Evolutionary conservation across 2,797 vertebrate genomes (phyloP).

Genomic region (Sebastes matsubarae): DNA sequence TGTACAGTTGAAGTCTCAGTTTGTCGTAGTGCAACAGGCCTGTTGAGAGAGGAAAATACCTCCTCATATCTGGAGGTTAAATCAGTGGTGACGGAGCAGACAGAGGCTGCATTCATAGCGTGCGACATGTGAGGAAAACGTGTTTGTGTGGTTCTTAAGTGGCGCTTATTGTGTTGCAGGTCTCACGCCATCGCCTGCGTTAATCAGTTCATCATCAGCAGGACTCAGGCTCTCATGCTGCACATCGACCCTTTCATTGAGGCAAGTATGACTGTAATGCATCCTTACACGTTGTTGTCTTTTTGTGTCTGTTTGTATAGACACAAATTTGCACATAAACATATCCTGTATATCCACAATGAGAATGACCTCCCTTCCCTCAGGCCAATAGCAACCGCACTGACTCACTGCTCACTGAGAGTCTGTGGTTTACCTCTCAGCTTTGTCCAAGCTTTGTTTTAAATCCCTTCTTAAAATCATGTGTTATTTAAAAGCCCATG

Average conservation of each 20-base stretch:
- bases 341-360: not conserved
- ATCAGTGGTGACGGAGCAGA: not conserved
- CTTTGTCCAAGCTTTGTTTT: not conserved
- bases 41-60: not conserved
- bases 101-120: constrained; percentile 46
- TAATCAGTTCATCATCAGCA: constrained; percentile 98
- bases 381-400: not conserved
- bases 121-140: constrained; percentile 41
- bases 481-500: not conserved
- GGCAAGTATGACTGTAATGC: constrained; percentile 74
- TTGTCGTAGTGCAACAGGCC: not conserved
- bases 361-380: not conserved
- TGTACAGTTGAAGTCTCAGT: not conserved
- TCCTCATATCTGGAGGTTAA: constrained; percentile 1
- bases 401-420: not conserved
- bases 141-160: constrained; percentile 7
- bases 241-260: constrained; percentile 98
- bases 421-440: not conserved
- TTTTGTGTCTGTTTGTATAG: not conserved
- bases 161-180: constrained; percentile 76
- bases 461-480: not conserved
- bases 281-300: not conserved
- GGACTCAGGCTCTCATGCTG: constrained; percentile 97
- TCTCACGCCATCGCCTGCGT: constrained; percentile 98
- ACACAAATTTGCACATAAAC: not conserved